Evolutionary conservation across 2,113 vertebrate species (phyloP), one percentile per base, ranked within the genome.

Genomic region (Bostrychus sinensis): DNA sequence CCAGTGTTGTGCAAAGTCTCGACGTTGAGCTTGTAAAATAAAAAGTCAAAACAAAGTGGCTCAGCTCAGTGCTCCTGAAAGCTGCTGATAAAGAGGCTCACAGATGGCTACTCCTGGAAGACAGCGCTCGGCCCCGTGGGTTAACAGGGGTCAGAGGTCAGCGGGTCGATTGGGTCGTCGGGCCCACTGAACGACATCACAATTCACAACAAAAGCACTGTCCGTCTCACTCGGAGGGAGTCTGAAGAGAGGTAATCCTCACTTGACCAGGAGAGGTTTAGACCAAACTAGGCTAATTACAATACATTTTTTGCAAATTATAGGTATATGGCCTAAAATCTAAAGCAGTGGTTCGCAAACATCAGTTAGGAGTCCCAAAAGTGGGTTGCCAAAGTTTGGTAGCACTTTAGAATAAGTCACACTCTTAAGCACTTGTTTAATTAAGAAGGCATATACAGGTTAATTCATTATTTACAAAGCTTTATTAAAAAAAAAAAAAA

Each of bases 81-180:
- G 68, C 66, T 67, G 41, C 56, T 46, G 75, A 84, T 73, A 63
- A 78, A 80, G 81, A 77, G 84, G 84, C 82, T 63, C 89, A 83
- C 89, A 90, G 89, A 90, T 89, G 89, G 87, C 84, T 82, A 77
- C 84, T 83, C 87, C 84, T 86, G 83, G 70, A 86, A 88, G 85
- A 79, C 74, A 65, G 68, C 78, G 73, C 74, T 65, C 77, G 80
- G 66, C 80, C 81, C 68, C 66, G 7, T 20, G 64, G 76, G 28
- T 87, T 85, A 88, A 87, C 75, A 82, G 76, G 87, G 87, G 86
- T 82, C 81, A 82, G 39, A 87, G 86, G 86, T 38, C 86, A 69
- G 12, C 45, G 56, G 82, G 84, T 88, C 80, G 65, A 87, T 84
- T 86, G 81, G 84, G 66, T 79, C 60, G 61, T 82, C 50, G 6